A percentile compares a stretch with the other conserved stretches of the same genome.
Evolutionary conservation across 2,797 vertebrate genomes (phyloP).

Genomic region (Acipenser transmontanus): DNA sequence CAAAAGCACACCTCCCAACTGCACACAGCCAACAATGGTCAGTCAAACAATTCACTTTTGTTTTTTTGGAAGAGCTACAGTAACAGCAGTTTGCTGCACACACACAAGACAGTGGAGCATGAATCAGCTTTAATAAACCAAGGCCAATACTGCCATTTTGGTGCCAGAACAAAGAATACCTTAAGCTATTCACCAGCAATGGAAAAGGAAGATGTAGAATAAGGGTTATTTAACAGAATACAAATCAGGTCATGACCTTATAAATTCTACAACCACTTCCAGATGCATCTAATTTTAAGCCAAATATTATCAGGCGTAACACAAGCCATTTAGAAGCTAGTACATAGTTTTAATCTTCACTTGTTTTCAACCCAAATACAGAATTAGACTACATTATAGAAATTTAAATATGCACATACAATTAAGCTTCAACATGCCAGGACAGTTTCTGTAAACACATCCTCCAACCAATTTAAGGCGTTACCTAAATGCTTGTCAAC

Average conservation of each 20-base stretch:
- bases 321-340: not conserved
- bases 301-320: not conserved
- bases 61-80: constrained; percentile 17
- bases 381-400: no score
- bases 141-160: constrained; percentile 20
- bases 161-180: constrained; percentile 8
- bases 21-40: not conserved
- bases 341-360: no score
- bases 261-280: not conserved
- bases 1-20: no score
- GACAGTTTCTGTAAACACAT: no score
- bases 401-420: no score
- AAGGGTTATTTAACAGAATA: not conserved
- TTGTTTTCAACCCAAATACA: no score
- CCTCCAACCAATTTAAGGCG: no score
- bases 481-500: no score
- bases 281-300: not conserved
- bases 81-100: constrained; percentile 23
- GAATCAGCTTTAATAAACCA: constrained; percentile 53
- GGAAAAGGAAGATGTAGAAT: not conserved
- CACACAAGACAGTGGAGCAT: constrained; percentile 36
- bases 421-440: no score
- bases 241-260: not conserved
- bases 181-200: constrained; percentile 9
- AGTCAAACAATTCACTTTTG: constrained; percentile 1